Base-by-base conservation (phyloP, 2,888 invertebrate genomes). In the Drosophila meridionalis region DNA sequence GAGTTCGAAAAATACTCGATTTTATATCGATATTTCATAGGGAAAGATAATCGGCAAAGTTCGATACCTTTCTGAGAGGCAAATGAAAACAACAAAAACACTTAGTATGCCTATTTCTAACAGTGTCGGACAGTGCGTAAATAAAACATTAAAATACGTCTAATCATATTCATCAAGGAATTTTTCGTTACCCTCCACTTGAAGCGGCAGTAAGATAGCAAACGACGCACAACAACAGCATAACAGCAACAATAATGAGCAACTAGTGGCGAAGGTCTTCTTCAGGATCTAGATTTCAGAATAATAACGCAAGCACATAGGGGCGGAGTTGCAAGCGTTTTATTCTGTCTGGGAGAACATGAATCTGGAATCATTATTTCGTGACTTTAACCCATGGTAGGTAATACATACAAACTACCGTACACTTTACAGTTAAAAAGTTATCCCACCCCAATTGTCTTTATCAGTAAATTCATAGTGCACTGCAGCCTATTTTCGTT, bases 351-450 rank as follows among this genome's bases (percentile, higher is more conserved):
- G 38, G 20, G 56, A 26, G 58, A 83, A 70, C 59, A 97, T 97
- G 97, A 97, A 97, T 95, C 95, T 97, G 90, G 97, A 97, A 94
- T 96, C 97, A 82, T 94, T 97, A 86, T 97, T 97, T 94, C 96
- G 97, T 94, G 97, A 98, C 94, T 98, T 97, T 93, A 97, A 98
- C 95, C 97, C 97, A 84, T 97, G 97, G 97, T 97, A 94, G 93
- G 76, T 60, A 45, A n/a, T 26, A 30, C 43, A 36, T 4, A 52
- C 14, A 52, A 47, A 11, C 8, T 40, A 5, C 8, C 6, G 26
- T 1, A 8, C 28, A 11, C n/a, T 5, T 11, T 34, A 12, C 32
- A 77, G 91, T 90, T 90, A 90, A 90, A 40, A 8, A 26, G 1
- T 38, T 14, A 53, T 8, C 14, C 89, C 28, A 38, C 28, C 14